A percentile compares a stretch with the other conserved stretches of the same genome.
Evolutionary conservation across 2,797 vertebrate genomes (phyloP).

Genomic region (Eulemur mongoz): DNA sequence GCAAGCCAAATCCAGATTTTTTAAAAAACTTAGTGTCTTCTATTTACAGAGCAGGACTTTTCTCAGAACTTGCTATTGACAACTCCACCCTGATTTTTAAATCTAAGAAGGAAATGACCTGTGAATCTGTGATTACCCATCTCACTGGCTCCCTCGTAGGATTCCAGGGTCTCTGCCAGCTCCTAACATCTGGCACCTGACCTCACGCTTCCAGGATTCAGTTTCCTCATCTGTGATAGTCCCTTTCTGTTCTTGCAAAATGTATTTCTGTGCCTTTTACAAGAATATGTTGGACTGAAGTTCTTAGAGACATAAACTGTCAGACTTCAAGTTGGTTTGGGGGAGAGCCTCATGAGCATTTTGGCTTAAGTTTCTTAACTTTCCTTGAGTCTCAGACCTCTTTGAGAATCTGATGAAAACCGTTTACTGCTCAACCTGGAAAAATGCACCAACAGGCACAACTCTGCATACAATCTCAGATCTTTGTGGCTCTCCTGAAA

Average conservation of each 20-base stretch:
- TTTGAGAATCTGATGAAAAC: not conserved
- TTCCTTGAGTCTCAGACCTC: not conserved
- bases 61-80: not conserved
- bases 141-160: not conserved
- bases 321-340: not conserved
- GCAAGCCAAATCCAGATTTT: not conserved
- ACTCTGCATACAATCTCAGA: no score
- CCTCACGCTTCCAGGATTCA: not conserved
- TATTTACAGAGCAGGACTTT: not conserved
- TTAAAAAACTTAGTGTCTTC: not conserved
- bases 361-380: not conserved
- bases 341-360: not conserved
- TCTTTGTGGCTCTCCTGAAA: not conserved
- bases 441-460: not conserved
- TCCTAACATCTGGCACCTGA: conserved; percentile 56
- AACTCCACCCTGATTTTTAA: not conserved
- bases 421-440: not conserved
- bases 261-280: conserved; percentile 47
- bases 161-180: conserved; percentile 23
- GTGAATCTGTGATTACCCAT: not conserved
- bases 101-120: not conserved
- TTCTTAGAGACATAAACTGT: conserved; percentile 44
- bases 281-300: conserved; percentile 54
- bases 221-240: conserved; percentile 36
- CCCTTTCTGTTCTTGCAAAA: conserved; percentile 68